Base-by-base conservation (phyloP, 1,140 invertebrate species). In the Zaprionus vittiger region DNA sequence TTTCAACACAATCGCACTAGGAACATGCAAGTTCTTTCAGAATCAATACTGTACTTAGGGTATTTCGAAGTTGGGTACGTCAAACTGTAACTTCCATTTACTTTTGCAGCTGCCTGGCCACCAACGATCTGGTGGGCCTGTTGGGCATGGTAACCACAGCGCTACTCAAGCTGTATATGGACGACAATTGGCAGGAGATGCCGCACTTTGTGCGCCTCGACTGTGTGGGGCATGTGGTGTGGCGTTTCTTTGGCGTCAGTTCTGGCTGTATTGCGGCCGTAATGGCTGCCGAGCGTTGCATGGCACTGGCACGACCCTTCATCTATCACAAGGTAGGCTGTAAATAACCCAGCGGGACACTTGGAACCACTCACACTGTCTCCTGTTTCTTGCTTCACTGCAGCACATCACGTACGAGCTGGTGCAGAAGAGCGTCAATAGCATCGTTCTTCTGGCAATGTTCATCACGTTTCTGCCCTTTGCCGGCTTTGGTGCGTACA, bases 251-350 rank as follows among this genome's bases (percentile, higher is more conserved):
- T 93, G 97, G 97, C 7, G 94, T 98, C 2, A 96, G 97, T 64
- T 97, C 97, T 22, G 97, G 97, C 6, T 97, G 96, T 92, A 97
- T 98, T 49, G 96, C 97, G 15, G 95, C 96, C 80, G 96, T 97
- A 5, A 98, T 98, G 97, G 97, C 97, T 2, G 94, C 95, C 17
- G 97, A 98, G 92, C 94, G 97, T 67, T 98, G 96, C 95, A 94
- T 97, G 73, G 97, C 97, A 4, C 94, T 98, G 59, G 97, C 97
- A 0, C 95, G 96, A 75, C 97, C 97, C n/a, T 98, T 98, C 90
- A 94, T 97, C 65, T 98, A 97, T 93, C 97, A 97, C 93, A 97
- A 97, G 95, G 97, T 97, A 93, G 93, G 54, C 22, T 9, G 26
- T 22, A 28, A 28, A 41, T 56, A 20, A 47, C n/a, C 26, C 54